Evolutionary conservation across 2,797 vertebrate genomes (phyloP), one percentile per base, ranked within the genome.

Genomic region (Zenarchopterus dispar): DNA sequence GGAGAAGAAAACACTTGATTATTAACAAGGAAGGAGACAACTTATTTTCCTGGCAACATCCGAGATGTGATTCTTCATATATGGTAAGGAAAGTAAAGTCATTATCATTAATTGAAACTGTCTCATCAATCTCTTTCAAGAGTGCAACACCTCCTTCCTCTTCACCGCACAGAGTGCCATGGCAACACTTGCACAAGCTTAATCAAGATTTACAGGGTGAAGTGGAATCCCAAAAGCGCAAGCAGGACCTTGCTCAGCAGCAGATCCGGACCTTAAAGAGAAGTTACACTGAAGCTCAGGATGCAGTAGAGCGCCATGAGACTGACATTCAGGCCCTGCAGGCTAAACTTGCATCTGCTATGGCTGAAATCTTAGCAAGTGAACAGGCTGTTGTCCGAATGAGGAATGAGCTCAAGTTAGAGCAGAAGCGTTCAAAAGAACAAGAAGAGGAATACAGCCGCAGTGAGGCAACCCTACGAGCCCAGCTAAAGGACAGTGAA

Each of bases 121-220:
- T 99, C 89, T 95, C 93, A 93, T 96, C 94, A 88, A 95, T 98
- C 94, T 98, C 91, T 89, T 99, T 97, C 94, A 99, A 99, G 97
- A 96, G 91, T 90, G 91, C 95, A 88, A 92, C 94, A 78, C 52
- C 94, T 80, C 75, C 95, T 82, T 91, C 95, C 84, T 84, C 94
- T 58, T 94, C 95, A 56, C 92, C 94, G 21, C 84, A 81, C 64
- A 94, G 92, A 86, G 93, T 91, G 65, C 95, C 96, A 76, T 96
- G 94, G 96, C 94, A 97, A 89, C 95, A 91, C 81, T 95, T 97
- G 68, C 96, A 95, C 88, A 94, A 93, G 90, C 93, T 97, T 83
- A 98, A 97, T 87, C 93, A 94, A 87, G 97, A 98, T 60, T 94
- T 97, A 67, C 96, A 96, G 82, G 92, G 81, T 0, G 96, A 98